phyloP scores from a whole-genome alignment of 2,113 vertebrate species.

The Desmodus rotundus region DNA sequence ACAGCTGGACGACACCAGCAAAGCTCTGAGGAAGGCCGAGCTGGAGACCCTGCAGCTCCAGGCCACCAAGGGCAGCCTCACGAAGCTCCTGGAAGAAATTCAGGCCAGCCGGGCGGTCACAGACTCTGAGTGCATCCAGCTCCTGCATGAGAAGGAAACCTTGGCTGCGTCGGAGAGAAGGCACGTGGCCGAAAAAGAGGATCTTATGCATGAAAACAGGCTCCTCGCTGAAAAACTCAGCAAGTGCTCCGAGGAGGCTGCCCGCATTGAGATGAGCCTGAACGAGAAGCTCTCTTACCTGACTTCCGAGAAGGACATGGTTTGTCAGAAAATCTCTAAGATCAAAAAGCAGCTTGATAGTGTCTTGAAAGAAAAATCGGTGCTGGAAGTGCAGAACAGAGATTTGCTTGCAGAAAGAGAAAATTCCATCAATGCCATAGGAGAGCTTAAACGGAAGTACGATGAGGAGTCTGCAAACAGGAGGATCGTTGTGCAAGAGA shows the following conservation, averaged over 20 bases:
- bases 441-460: conserved; percentile 80
- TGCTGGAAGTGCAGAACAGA: conserved; percentile 79
- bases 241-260: conserved; percentile 71
- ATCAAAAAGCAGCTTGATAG: conserved; percentile 80
- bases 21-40: conserved; percentile 74
- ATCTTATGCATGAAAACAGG: conserved; percentile 82
- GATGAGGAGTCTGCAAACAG: conserved; percentile 79
- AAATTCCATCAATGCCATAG: conserved; percentile 75
- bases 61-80: conserved; percentile 81
- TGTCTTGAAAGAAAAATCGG: conserved; percentile 84
- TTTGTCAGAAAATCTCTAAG: conserved; percentile 73
- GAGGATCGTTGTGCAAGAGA: conserved; percentile 78
- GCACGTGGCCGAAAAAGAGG: conserved; percentile 83
- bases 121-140: conserved; percentile 83
- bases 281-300: conserved; percentile 74
- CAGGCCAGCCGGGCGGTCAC: conserved; percentile 85
- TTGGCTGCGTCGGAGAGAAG: conserved; percentile 82
- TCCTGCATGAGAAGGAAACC: conserved; percentile 89
- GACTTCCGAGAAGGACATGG: conserved; percentile 82
- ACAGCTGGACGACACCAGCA: conserved; percentile 73
- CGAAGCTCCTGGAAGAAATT: conserved; percentile 85
- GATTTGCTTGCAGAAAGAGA: conserved; percentile 83
- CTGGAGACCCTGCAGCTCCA: conserved; percentile 83
- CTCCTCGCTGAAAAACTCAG: conserved; percentile 80
- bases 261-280: conserved; percentile 68